Base-by-base conservation (phyloP, 2,888 invertebrate species). In the Mechanitis messenoides region DNA sequence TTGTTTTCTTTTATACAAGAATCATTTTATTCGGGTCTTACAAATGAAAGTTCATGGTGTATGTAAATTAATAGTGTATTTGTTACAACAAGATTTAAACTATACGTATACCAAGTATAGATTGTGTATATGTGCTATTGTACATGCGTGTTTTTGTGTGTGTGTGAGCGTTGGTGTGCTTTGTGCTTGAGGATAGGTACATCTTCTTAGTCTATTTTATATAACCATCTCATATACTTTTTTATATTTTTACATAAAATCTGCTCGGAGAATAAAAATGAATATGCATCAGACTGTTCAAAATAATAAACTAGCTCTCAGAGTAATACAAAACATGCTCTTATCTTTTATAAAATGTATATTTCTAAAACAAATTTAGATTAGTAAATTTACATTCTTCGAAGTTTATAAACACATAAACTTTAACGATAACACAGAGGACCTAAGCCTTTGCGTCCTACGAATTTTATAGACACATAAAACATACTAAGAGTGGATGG, bases 401-500 rank as follows among this genome's bases (percentile, higher is more conserved):
- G 50, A 50, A 50, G 31, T 50, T 50, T 50, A 33, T 60, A 57
- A 50, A 60, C 59, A 55, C 60, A 57, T 63, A 60, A 60, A 56
- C 53, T 62, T 64, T 57, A 59, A 60, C 56, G 66, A 62, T 64
- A 64, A 62, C 60, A 58, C 57, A 66, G 56, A 66, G 60, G 59
- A 60, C 53, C 60, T 64, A 64, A 58, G 61, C 58, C 61, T 63
- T 66, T 47, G 56, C 58, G 55, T 63, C 63, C 64, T 64, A 61
- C 38, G 56, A 61, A 66, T 64, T 66, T 66, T 66, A 66, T 66
- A 63, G 66, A 66, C 42, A 53, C 60, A 64, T 66, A 66, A 64
- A 66, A 63, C 66, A 63, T 60, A 59, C 46, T 56, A 60, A 60
- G 60, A 54, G 59, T 61, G 53, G 60, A 46, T 46, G 61, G 53